Conservation (phyloP, 1,140 invertebrate species). For the Ectropis grisescens region DNA sequence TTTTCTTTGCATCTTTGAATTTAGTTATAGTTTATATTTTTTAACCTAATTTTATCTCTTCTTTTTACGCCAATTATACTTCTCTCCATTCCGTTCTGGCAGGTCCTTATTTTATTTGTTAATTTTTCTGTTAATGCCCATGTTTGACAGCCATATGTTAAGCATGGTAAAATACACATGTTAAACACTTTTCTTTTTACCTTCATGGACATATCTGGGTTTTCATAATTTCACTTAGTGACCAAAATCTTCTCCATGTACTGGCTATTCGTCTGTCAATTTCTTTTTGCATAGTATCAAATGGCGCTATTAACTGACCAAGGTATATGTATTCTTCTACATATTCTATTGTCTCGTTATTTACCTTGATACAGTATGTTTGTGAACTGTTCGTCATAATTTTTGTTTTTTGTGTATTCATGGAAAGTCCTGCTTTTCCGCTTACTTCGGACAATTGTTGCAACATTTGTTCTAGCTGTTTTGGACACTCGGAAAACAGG, state of each 20-base stretch:
- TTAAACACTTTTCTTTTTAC: slow-evolving; percentile 15
- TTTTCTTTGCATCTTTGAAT: not conserved
- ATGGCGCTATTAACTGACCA: slow-evolving; percentile 3
- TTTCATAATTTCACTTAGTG: slow-evolving; percentile 18
- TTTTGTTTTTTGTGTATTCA: slow-evolving; percentile 12
- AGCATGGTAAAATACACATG: slow-evolving; percentile 8
- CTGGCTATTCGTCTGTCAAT: slow-evolving; percentile 18
- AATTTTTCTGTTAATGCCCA: not conserved
- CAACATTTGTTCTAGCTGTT: slow-evolving; percentile 9
- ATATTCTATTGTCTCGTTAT: slow-evolving; percentile 4
- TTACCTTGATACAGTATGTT: slow-evolving; percentile 4
- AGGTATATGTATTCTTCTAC: slow-evolving; percentile 4
- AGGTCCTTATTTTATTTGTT: not conserved
- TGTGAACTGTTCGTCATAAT: not conserved
- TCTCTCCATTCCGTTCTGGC: not conserved
- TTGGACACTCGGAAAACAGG: slow-evolving; percentile 4
- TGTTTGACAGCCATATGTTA: not conserved
- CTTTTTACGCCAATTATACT: not conserved
- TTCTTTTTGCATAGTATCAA: slow-evolving; percentile 15
- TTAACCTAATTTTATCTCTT: not conserved
- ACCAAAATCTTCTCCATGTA: slow-evolving; percentile 20
- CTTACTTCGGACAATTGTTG: slow-evolving; percentile 9
- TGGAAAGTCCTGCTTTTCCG: slow-evolving; percentile 9
- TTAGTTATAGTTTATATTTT: not conserved
- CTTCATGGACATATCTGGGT: slow-evolving; percentile 13